phyloP scores from a whole-genome alignment of 2,888 invertebrate species.

The Cantharis lateralis region DNA sequence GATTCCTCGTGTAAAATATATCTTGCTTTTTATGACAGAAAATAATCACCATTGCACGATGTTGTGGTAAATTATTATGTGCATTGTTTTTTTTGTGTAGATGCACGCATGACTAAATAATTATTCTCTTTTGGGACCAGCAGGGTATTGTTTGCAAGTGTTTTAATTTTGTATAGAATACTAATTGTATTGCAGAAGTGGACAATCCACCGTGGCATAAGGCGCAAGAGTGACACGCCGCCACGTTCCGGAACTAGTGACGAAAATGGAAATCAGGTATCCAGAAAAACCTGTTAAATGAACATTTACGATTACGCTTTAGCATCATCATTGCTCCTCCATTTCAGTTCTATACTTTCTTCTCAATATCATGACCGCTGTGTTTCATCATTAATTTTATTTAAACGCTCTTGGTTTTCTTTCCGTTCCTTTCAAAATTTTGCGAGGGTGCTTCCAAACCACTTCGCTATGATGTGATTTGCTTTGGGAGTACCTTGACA shows the following conservation, averaged over 20 bases:
- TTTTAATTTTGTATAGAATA: slow-evolving; percentile 20
- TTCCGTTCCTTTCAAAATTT: background rate
- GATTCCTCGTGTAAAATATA: background rate
- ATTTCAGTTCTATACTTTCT: background rate
- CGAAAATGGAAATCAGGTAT: slow-evolving; percentile 61
- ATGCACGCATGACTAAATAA: background rate
- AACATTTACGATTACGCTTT: background rate
- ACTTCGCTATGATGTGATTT: background rate
- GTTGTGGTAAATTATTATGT: background rate
- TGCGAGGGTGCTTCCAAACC: background rate
- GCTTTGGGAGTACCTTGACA: background rate
- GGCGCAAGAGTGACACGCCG: slow-evolving; percentile 69
- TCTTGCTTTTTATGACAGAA: background rate
- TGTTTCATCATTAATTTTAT: background rate
- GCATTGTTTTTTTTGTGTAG: background rate
- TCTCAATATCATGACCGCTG: background rate
- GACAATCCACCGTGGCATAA: slow-evolving; percentile 80
- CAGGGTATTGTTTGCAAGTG: slow-evolving; percentile 2
- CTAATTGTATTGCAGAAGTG: slow-evolving; percentile 68
- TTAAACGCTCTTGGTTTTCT: background rate
- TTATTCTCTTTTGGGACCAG: background rate
- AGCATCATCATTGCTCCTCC: background rate
- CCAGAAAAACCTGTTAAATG: slow-evolving; percentile 13
- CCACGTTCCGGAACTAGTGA: slow-evolving; percentile 60
- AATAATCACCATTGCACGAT: background rate